Base-by-base conservation (phyloP, 2,797 vertebrate species). In the Graptemys geographica region DNA sequence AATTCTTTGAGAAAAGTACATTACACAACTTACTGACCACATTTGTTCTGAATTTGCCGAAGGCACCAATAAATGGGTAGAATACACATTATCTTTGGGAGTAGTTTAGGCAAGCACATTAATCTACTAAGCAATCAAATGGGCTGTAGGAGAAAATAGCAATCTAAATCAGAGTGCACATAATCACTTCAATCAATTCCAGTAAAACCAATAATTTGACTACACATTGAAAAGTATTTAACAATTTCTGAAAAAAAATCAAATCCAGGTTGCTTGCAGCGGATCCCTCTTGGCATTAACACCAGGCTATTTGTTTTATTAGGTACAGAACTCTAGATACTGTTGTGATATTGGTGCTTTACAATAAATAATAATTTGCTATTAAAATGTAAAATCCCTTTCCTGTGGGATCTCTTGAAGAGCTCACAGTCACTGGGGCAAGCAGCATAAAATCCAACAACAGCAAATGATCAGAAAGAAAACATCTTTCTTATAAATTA, bases 121-220 rank as follows among this genome's bases (percentile, higher is more conserved):
- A 90, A 88, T 33, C 0, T 0, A 51, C 1, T 88, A 88, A 92
- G 62, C 56, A 37, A 6, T 59, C 74, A 84, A 59, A 87, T 8
- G 33, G n/a, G 16, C 33, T n/a, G n/a, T n/a, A 53, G 53, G 51
- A 80, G 57, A 84, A 92, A 94, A 59, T 2, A 16, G 52, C 72
- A 74, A 52, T 55, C 6, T 37, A 86, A 59, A 56, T 82, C 87
- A 57, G 65, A 82, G 28, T 59, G 86, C 90, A 59, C 16, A 83
- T 84, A 80, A 84, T 37, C 57, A 69, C 92, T 93, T 94, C 87
- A 92, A 90, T 87, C 12, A 90, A 65, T 23, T 86, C 72, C 69
- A 31, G 0, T 79, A 44, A 93, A 94, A 47, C 11, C 52, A 94
- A 74, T 25, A 27, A 9, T 94, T 84, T 91, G 25, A 86, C 83